These are phyloP conservation scores for Mystacides longicornis DNA, from an alignment of 2,888 invertebrate genomes.

Conservation along the genomic window DNA sequence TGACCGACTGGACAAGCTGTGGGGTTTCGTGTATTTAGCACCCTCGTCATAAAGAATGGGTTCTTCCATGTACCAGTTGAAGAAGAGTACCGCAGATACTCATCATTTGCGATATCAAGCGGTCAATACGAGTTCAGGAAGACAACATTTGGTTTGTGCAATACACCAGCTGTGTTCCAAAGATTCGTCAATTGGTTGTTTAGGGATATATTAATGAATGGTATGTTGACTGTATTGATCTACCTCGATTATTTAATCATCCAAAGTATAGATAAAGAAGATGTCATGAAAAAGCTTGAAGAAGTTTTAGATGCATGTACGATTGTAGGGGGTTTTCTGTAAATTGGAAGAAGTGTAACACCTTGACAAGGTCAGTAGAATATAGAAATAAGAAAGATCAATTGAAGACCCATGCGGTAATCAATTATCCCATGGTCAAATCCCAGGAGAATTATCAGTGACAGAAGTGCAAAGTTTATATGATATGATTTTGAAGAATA, in stretches of 20 bases:
- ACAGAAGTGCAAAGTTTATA: conserved; percentile 31
- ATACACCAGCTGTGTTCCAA: conserved; percentile 32
- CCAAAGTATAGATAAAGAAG: conserved; percentile 21
- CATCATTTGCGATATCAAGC: conserved; percentile 33
- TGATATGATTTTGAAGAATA: conserved; percentile 31
- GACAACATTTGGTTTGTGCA: conserved; percentile 35
- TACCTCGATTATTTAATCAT: conserved; percentile 30
- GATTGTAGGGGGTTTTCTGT: conserved; percentile 29
- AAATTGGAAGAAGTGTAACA: conserved; percentile 33
- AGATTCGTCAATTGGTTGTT: conserved; percentile 31
- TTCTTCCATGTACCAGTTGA: conserved; percentile 31
- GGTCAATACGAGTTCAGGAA: conserved; percentile 34
- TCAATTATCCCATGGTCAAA: conserved; percentile 25
- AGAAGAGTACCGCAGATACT: conserved; percentile 27
- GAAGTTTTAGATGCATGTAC: conserved; percentile 27
- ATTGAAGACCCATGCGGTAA: conserved; percentile 19
- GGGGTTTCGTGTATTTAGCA: conserved; percentile 28
- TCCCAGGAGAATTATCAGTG: too few relatives aligned
- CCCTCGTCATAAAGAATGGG: conserved; percentile 30
- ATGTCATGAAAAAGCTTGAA: conserved; percentile 27
- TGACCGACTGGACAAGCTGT: conserved; percentile 31
- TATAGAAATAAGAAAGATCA: conserved; percentile 26
- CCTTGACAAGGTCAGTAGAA: conserved; percentile 28
- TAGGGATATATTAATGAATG: conserved; percentile 22
- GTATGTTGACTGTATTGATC: conserved; percentile 9